Evolutionary conservation across 2,113 vertebrate genomes (phyloP).

Genomic region (Ursus arctos): DNA sequence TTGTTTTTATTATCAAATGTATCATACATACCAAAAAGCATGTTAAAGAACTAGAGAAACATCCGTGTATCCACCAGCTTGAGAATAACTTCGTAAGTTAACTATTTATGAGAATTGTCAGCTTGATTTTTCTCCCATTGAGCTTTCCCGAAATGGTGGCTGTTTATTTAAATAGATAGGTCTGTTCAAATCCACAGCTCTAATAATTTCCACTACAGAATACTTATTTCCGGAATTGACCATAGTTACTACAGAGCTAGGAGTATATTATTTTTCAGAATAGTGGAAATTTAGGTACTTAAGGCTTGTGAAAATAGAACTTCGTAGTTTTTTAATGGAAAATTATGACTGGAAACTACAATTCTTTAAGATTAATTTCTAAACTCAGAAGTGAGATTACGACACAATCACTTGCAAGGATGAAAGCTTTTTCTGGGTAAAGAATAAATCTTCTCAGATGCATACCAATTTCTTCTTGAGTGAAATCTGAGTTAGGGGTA

Average conservation of each 20-base stretch:
- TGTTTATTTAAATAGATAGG: background rate
- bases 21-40: background rate
- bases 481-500: background rate
- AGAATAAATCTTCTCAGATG: background rate
- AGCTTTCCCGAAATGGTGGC: background rate
- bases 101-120: background rate
- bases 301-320: slow-evolving; percentile 11
- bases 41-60: slow-evolving; percentile 26
- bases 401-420: slow-evolving; percentile 59
- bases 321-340: slow-evolving; percentile 25
- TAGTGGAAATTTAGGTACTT: slow-evolving; percentile 29
- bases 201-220: slow-evolving; percentile 4
- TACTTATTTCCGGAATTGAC: background rate
- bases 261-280: slow-evolving; percentile 40
- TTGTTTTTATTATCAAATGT: slow-evolving; percentile 11
- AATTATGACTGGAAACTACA: background rate
- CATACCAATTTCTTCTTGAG: slow-evolving; percentile 41
- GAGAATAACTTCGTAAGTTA: slow-evolving; percentile 53
- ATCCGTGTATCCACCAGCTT: background rate
- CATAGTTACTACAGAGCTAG: background rate
- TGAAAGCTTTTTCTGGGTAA: slow-evolving; percentile 18
- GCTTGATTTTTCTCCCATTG: background rate
- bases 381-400: slow-evolving; percentile 55
- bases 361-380: slow-evolving; percentile 64
- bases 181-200: background rate